phyloP scores from a whole-genome alignment of 1,140 invertebrate genomes.

The Hesperophylax magnus region DNA sequence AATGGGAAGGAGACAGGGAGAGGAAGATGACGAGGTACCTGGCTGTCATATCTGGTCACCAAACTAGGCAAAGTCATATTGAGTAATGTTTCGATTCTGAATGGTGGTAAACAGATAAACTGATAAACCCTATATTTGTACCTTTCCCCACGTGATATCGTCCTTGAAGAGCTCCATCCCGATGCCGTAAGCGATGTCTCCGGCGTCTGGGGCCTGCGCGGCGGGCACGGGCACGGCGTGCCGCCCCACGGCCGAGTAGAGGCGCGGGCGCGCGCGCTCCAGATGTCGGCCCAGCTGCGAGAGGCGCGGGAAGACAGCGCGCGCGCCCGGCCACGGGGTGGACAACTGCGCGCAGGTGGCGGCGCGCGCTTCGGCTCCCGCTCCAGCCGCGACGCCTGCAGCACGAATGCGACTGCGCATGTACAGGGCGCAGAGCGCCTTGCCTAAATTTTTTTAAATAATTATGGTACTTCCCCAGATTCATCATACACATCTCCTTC shows the following conservation, averaged over 20 bases:
- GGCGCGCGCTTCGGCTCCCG: conserved; percentile 27
- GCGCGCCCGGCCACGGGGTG: conserved; percentile 63
- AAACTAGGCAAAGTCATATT: too few species aligned
- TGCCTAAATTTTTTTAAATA: conserved; percentile 24
- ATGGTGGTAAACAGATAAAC: too few species aligned
- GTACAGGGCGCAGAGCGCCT: conserved; percentile 52
- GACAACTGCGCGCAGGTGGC: conserved; percentile 61
- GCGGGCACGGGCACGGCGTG: conserved; percentile 65
- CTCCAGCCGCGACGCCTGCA: conserved; percentile 22
- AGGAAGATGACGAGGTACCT: too few species aligned
- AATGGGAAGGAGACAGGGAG: too few species aligned
- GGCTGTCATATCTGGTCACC: too few species aligned
- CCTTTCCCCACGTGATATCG: conserved; percentile 70
- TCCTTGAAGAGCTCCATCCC: conserved; percentile 66
- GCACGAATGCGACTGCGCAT: conserved; percentile 50
- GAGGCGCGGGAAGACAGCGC: conserved; percentile 51
- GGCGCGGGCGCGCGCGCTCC: conserved; percentile 65
- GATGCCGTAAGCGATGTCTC: conserved; percentile 66
- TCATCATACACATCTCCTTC: too few species aligned
- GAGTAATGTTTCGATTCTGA: too few species aligned
- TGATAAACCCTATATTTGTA: too few species aligned
- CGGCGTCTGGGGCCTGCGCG: conserved; percentile 63
- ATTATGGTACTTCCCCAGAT: too few species aligned
- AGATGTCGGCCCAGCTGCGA: conserved; percentile 56
- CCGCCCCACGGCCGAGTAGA: conserved; percentile 65